Conservation (phyloP, 2,113 vertebrate genomes). For the Paradisaea rubra region DNA sequence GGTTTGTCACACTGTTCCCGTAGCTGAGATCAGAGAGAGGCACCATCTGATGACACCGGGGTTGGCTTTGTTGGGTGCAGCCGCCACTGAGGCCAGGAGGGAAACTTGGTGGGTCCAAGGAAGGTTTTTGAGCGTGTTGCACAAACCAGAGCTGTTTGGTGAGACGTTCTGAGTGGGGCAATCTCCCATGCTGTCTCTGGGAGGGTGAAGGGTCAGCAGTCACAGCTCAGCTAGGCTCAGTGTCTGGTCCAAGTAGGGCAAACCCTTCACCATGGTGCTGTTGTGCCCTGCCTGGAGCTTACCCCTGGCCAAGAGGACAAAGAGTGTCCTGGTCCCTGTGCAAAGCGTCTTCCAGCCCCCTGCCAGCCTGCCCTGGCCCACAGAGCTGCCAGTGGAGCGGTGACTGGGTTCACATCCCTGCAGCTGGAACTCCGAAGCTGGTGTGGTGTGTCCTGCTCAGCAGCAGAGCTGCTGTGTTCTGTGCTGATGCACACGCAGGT, state of each 20-base stretch:
- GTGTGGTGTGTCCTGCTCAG: background rate
- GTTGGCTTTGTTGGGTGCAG: background rate
- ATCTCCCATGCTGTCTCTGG: background rate
- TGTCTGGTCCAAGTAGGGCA: background rate
- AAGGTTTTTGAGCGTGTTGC: background rate
- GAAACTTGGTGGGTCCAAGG: background rate
- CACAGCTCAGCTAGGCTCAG: background rate
- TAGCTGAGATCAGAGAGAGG: background rate
- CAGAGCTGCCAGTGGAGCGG: fast-evolving
- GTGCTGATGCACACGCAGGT: background rate
- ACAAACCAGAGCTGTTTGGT: background rate
- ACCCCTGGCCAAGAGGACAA: background rate
- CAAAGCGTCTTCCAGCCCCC: background rate
- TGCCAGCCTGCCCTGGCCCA: background rate
- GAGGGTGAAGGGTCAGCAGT: background rate
- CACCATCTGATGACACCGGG: fast-evolving
- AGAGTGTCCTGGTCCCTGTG: background rate
- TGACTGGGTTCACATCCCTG: background rate
- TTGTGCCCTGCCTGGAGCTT: background rate
- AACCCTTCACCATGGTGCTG: background rate
- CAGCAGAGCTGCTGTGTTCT: background rate
- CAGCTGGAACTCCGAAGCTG: background rate
- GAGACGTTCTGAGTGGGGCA: background rate
- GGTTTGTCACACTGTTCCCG: background rate
- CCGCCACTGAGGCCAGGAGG: background rate